phyloP scores from a whole-genome alignment of 1,140 invertebrate species.

The Apis cerana region DNA sequence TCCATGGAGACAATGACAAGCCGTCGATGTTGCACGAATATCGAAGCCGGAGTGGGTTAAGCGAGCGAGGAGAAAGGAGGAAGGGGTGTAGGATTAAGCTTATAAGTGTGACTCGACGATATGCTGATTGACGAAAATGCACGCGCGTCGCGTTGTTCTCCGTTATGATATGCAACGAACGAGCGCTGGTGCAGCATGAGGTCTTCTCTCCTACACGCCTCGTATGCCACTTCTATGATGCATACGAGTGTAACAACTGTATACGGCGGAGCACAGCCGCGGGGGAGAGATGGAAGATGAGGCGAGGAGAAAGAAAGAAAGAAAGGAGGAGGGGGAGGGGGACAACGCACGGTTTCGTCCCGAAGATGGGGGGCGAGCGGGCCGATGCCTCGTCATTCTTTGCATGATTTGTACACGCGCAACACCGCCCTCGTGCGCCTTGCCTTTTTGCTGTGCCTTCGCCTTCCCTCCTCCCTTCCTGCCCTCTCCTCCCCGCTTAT shows the following conservation, averaged over 20 bases:
- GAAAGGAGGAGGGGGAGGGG: constrained; percentile 21
- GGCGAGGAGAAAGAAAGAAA: neutral
- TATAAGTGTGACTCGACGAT: constrained; percentile 73
- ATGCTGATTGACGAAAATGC: constrained; percentile 72
- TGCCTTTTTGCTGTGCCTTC: constrained; percentile 66
- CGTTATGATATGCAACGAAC: constrained; percentile 67
- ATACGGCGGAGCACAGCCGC: constrained; percentile 20
- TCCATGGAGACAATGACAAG: too few relatives aligned
- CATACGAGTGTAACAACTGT: neutral
- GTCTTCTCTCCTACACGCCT: constrained; percentile 29
- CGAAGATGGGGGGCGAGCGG: constrained; percentile 36
- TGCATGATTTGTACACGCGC: constrained; percentile 78
- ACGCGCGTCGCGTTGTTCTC: constrained; percentile 45
- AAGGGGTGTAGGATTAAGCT: too few relatives aligned
- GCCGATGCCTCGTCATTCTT: constrained; percentile 75
- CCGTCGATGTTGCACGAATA: too few relatives aligned
- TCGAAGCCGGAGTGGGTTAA: constrained; percentile 20
- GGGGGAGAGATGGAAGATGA: constrained; percentile 2
- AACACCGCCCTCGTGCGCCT: constrained; percentile 73
- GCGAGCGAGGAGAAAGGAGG: constrained; percentile 41
- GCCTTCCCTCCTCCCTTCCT: neutral
- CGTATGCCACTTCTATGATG: constrained; percentile 7
- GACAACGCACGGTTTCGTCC: neutral
- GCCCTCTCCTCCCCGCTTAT: too few relatives aligned
- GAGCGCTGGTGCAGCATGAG: constrained; percentile 48